Conservation (phyloP, 1,140 invertebrate genomes). For the Cherax quadricarinatus region DNA sequence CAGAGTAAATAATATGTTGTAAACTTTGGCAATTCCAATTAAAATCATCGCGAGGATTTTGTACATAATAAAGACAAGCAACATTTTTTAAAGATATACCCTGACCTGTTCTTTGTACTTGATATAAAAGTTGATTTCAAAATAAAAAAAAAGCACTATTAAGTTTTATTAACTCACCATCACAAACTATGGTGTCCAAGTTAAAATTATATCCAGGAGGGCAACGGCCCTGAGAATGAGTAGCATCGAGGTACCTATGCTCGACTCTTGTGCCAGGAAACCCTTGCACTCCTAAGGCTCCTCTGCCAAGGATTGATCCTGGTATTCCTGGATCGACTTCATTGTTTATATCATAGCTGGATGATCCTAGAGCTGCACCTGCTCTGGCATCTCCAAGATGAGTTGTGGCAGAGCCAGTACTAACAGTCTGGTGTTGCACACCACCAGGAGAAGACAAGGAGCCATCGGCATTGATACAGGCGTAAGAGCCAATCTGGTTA, state of each 20-base stretch:
- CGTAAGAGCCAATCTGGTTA: slow-evolving; percentile 83
- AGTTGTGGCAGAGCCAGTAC: background rate
- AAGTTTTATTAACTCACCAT: slow-evolving; percentile 33
- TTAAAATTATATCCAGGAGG: slow-evolving; percentile 72
- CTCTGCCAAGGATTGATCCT: background rate
- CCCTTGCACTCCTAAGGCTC: slow-evolving; percentile 40
- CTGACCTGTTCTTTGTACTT: no score
- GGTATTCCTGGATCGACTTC: slow-evolving; percentile 34
- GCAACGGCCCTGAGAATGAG: slow-evolving; percentile 47
- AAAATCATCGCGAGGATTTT: no score
- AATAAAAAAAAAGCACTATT: no score
- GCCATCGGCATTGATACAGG: slow-evolving; percentile 79
- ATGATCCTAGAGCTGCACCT: background rate
- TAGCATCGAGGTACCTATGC: slow-evolving; percentile 11
- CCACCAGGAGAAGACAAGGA: slow-evolving; percentile 52
- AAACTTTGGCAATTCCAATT: no score
- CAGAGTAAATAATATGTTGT: no score
- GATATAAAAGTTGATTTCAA: no score
- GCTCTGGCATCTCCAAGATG: background rate
- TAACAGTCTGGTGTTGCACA: background rate
- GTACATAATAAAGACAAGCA: no score
- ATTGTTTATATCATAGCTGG: slow-evolving; percentile 31
- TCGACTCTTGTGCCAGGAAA: slow-evolving; percentile 44
- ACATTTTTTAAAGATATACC: no score
- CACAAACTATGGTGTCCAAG: slow-evolving; percentile 56